These are phyloP conservation scores for Aphyosemion australe DNA, from an alignment of 2,113 vertebrate species.

Conservation along the genomic window DNA sequence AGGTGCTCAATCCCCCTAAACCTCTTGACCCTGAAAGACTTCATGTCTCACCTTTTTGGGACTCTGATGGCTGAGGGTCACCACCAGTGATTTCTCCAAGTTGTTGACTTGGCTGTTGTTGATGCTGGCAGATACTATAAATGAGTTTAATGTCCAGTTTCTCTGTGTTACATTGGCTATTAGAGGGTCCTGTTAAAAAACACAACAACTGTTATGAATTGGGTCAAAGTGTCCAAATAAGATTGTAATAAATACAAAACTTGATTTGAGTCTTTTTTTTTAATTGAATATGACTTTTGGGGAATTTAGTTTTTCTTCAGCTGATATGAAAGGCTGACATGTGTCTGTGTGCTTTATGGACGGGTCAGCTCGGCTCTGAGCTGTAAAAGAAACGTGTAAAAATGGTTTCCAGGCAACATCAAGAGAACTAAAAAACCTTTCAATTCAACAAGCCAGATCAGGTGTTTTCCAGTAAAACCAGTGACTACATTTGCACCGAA, in stretches of 20 bases:
- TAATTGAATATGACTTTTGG: no score
- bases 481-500: no score
- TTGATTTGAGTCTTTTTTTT: no score
- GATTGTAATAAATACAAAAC: no score
- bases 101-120: constrained; percentile 75
- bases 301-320: neutral
- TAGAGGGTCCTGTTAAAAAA: constrained; percentile 67
- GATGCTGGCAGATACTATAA: constrained; percentile 86
- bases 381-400: neutral
- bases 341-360: neutral
- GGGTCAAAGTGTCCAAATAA: neutral
- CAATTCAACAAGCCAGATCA: neutral
- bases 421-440: neutral
- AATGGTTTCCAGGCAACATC: constrained; percentile 2
- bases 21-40: no score
- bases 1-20: no score
- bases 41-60: constrained; percentile 70
- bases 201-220: neutral
- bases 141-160: constrained; percentile 76
- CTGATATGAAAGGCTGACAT: neutral
- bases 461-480: neutral
- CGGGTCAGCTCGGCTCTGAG: neutral
- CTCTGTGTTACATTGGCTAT: constrained; percentile 10
- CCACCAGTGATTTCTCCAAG: constrained; percentile 78
- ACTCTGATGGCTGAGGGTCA: constrained; percentile 79